Evolutionary conservation across 2,888 invertebrate genomes (phyloP), one percentile per base, ranked within the genome.

Genomic region (Drosophila borealis): DNA sequence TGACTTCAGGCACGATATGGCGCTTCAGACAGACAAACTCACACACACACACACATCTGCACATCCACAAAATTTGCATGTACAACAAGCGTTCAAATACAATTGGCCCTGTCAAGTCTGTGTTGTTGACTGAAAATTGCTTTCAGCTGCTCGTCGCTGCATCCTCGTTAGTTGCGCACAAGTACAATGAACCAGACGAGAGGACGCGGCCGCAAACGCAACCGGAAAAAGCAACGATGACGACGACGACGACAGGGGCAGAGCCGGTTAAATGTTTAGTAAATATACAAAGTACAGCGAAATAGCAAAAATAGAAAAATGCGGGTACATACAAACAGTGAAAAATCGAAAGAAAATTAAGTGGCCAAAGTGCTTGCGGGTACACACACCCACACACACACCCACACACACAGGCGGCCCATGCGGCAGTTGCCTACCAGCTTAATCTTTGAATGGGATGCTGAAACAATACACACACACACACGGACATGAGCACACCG

Each of bases 341-440:
- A 63, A 81, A 81, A 81, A 81, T 88, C 81, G 88, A 81, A 84
- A 70, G 70, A 68, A 66, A 68, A 81, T 85, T 78, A 81, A 67
- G 55, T 74, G 29, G 41, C 56, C 59, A 45, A 65, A 71, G 56
- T 59, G 55, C 48, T 42, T 42, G 37, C 50, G 45, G 54, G n/a
- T 36, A 13, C 51, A n/a, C 42, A 59, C 59, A 41, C 39, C 25
- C 19, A 37, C 41, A 19, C 36, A 37, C 19, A 9, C 39, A 17
- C 45, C 37, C 37, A 25, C n/a, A 39, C 39, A 17, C 37, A 11
- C 14, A 36, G 1, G 13, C 33, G 10, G 25, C 25, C 1, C 60
- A 55, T 45, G 72, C 45, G 54, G 50, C 48, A 72, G 48, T 65
- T 57, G 19, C n/a, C 19, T 37, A 33, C 29, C 39, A 60, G 51